These are phyloP conservation scores for Drosophila subobscura DNA, from an alignment of 1,140 invertebrate species.

Conservation along the genomic window DNA sequence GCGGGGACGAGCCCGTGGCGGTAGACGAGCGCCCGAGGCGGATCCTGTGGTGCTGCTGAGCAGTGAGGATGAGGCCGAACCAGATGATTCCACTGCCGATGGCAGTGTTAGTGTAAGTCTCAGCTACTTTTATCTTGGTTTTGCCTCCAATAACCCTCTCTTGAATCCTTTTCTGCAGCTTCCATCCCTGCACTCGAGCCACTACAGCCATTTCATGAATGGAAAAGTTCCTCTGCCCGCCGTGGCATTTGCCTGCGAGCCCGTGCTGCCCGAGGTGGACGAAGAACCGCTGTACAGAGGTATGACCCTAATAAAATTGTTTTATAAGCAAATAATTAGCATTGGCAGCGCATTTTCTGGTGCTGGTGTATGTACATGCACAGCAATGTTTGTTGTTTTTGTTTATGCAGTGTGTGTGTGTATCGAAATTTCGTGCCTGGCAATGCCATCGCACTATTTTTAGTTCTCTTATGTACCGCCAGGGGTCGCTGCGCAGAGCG, in stretches of 20 bases:
- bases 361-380: background rate
- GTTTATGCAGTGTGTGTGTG: background rate
- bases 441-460: conserved; percentile 18
- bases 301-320: conserved; percentile 29
- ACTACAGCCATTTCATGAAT: too few relatives aligned
- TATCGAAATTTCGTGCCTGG: conserved; percentile 37
- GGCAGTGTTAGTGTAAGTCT: conserved; percentile 48
- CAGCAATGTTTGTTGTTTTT: conserved; percentile 1
- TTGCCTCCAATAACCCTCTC: conserved; percentile 27
- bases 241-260: conserved; percentile 66
- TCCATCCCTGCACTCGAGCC: too few relatives aligned
- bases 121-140: background rate
- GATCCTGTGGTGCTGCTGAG: conserved; percentile 87
- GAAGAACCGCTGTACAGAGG: conserved; percentile 72
- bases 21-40: conserved; percentile 83
- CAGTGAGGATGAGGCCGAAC: conserved; percentile 86
- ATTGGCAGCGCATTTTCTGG: background rate
- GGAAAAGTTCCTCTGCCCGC: conserved; percentile 12
- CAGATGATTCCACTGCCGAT: conserved; percentile 55
- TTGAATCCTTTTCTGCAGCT: conserved; percentile 8
- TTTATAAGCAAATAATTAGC: background rate
- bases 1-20: conserved; percentile 65
- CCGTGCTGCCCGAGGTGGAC: conserved; percentile 62
- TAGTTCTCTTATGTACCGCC: background rate
- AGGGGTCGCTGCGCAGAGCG: conserved; percentile 11